These are phyloP conservation scores for Hippoglossus stenolepis DNA, from an alignment of 2,113 vertebrate species.

Conservation along the genomic window DNA sequence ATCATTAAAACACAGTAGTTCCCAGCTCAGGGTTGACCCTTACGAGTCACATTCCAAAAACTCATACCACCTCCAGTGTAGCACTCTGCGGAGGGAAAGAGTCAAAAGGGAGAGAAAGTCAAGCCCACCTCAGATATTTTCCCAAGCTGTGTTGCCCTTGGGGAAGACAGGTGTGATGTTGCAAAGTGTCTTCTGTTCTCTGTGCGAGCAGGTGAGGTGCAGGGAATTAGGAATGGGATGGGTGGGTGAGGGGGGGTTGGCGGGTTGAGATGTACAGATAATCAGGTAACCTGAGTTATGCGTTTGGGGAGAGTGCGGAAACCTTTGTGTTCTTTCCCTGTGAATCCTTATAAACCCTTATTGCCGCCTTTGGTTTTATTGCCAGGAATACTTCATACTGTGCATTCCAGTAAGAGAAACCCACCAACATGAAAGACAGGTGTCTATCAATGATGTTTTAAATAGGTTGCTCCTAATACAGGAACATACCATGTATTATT, in stretches of 20 bases:
- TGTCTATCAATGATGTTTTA: background rate
- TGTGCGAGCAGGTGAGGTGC: conserved; percentile 60
- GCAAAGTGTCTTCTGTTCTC: conserved; percentile 68
- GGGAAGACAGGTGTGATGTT: conserved; percentile 81
- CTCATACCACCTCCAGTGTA: conserved; percentile 16
- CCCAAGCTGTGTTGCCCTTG: conserved; percentile 67
- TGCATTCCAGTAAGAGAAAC: background rate
- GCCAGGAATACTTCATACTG: conserved; percentile 7
- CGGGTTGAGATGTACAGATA: conserved; percentile 61
- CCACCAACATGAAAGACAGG: background rate
- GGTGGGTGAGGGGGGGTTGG: conserved; percentile 1
- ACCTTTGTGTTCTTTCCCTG: conserved; percentile 33
- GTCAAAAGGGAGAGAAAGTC: conserved; percentile 46
- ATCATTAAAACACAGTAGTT: conserved; percentile 37
- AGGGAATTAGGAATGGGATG: conserved; percentile 44
- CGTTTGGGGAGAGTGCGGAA: conserved; percentile 47
- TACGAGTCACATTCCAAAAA: conserved; percentile 50
- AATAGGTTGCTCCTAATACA: background rate
- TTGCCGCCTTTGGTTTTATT: conserved; percentile 15
- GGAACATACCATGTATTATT: background rate
- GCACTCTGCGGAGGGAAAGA: conserved; percentile 13
- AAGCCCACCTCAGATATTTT: conserved; percentile 70
- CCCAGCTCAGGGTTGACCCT: conserved; percentile 49
- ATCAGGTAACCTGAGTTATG: conserved; percentile 72
- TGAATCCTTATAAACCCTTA: conserved; percentile 56